A percentile compares a stretch with the other conserved stretches of the same genome.
These are phyloP conservation scores for Holcopasites calliopsidis DNA, from an alignment of 1,140 invertebrate genomes.

Conservation along the genomic window DNA sequence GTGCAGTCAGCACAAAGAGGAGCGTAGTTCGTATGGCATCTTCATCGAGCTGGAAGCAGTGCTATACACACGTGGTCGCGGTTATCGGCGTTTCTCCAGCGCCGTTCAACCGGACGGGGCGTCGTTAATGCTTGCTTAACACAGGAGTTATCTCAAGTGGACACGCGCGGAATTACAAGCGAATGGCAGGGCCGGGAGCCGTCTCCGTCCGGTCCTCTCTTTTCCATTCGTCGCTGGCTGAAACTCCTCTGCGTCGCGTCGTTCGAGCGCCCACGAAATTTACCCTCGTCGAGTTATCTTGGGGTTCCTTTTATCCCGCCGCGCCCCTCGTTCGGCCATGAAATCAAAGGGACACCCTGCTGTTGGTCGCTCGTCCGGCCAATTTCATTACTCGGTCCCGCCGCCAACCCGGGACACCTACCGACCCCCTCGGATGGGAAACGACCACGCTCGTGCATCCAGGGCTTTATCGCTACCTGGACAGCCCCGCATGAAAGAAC, in stretches of 20 bases:
- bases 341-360: conserved; percentile 59
- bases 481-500: neutral
- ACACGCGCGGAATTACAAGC: conserved; percentile 62
- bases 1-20: conserved; percentile 15
- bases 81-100: conserved; percentile 61
- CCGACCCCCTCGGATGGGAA: conserved; percentile 7
- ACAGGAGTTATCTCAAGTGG: conserved; percentile 64
- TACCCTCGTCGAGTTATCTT: conserved; percentile 63
- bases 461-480: neutral
- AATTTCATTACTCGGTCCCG: conserved; percentile 63
- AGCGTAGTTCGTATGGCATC: conserved; percentile 15
- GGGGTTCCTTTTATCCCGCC: conserved; percentile 53
- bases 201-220: conserved; percentile 23
- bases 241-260: conserved; percentile 5
- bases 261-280: conserved; percentile 32
- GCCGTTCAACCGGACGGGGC: conserved; percentile 27
- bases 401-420: conserved; percentile 48
- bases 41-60: conserved; percentile 49
- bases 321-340: conserved; percentile 42
- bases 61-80: conserved; percentile 10
- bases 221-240: conserved; percentile 32
- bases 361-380: conserved; percentile 52
- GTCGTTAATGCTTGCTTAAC: conserved; percentile 66
- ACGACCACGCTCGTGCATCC: neutral
- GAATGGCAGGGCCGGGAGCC: conserved; percentile 31